Evolutionary conservation across 2,797 vertebrate genomes (phyloP).

Genomic region (Rhinella marina): DNA sequence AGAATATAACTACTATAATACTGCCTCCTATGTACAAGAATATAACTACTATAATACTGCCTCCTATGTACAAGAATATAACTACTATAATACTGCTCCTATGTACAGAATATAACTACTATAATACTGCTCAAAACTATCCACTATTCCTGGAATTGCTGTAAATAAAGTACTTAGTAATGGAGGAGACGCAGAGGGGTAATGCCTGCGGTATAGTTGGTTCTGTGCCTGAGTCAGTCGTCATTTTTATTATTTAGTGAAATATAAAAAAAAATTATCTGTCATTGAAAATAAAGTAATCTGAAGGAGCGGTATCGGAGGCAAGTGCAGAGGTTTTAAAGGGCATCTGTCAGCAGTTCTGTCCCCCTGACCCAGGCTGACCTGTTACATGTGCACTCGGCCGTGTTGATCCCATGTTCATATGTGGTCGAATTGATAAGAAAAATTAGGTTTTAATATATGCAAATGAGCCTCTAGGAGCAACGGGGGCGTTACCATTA

Average conservation of each 20-base stretch:
- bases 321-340: neutral
- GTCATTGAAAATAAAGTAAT: neutral
- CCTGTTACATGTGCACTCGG: too few relatives aligned
- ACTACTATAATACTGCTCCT: constrained; percentile 13
- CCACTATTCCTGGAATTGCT: neutral
- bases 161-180: neutral
- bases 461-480: too few relatives aligned
- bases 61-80: constrained; percentile 8
- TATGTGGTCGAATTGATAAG: too few relatives aligned
- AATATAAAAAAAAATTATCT: neutral
- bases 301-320: neutral
- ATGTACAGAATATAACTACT: constrained; percentile 16
- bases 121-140: neutral
- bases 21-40: neutral
- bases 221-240: neutral
- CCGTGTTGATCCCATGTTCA: too few relatives aligned
- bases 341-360: too few relatives aligned
- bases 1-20: constrained; percentile 15
- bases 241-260: neutral
- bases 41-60: constrained; percentile 13
- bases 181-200: neutral
- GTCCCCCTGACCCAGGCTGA: too few relatives aligned
- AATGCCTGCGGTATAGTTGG: neutral
- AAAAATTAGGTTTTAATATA: too few relatives aligned
- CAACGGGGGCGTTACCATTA: too few relatives aligned